A percentile compares a stretch with the other conserved stretches of the same genome.
phyloP scores from a whole-genome alignment of 92 coral and sea anemone genomes.

The Paramuricea clavata region DNA sequence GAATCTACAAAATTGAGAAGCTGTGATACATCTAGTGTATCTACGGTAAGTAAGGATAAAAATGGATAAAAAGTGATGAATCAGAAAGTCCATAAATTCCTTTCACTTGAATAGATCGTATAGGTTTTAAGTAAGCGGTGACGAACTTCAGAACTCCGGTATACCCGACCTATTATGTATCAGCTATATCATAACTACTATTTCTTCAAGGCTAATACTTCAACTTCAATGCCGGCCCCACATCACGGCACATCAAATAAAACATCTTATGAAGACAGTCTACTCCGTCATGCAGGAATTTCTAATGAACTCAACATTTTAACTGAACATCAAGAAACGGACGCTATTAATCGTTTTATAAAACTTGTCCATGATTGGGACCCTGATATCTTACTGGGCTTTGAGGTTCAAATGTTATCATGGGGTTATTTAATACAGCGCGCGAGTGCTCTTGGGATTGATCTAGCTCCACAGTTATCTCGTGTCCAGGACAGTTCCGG shows the following conservation, averaged over 20 bases:
- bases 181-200: not conserved
- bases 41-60: not conserved
- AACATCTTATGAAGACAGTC: not conserved
- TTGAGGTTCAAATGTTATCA: constrained; percentile 93
- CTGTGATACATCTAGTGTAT: constrained; percentile 33
- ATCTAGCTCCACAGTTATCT: constrained; percentile 82
- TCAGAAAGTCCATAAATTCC: too few relatives aligned
- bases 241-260: not conserved
- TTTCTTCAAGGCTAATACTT: not conserved
- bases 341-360: constrained; percentile 75
- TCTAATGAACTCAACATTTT: constrained; percentile 46
- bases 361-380: constrained; percentile 85
- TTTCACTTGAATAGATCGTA: too few relatives aligned
- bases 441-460: constrained; percentile 83
- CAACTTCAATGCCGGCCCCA: not conserved
- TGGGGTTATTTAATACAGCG: constrained; percentile 97
- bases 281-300: constrained; percentile 5
- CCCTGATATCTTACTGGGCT: constrained; percentile 93
- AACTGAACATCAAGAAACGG: constrained; percentile 81
- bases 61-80: not conserved
- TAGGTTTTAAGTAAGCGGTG: too few relatives aligned
- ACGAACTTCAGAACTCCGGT: too few relatives aligned
- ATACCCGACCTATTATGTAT: constrained; percentile 8
- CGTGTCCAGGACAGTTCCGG: constrained; percentile 89
- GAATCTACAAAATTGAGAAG: constrained; percentile 67